A percentile compares a stretch with the other conserved stretches of the same genome.
Evolutionary conservation across 1,140 invertebrate genomes (phyloP).

Genomic region (Elymnias hypermnestra): DNA sequence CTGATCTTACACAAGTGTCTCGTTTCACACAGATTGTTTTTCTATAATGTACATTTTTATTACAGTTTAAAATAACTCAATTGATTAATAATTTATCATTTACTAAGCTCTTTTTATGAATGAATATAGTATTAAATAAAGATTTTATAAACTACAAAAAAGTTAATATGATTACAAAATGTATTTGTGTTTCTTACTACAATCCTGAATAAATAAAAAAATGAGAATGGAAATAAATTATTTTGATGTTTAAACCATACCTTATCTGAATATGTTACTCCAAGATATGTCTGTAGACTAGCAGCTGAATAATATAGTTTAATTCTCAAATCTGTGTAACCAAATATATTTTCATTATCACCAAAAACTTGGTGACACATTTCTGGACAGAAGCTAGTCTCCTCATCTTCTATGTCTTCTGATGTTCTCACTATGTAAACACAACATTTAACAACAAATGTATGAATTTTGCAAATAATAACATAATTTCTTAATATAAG

Average conservation of each 20-base stretch:
- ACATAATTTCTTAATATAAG: no score
- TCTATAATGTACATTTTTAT: no score
- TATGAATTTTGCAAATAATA: no score
- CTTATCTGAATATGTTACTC: constrained; percentile 68
- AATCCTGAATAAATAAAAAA: no score
- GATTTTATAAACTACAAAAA: no score
- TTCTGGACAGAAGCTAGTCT: constrained; percentile 85
- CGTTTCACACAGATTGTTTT: no score
- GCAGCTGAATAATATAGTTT: constrained; percentile 90
- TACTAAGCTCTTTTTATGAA: no score
- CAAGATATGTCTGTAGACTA: constrained; percentile 78
- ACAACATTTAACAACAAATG: constrained; percentile 6
- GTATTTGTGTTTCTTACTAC: background rate
- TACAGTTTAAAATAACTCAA: no score
- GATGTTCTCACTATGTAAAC: constrained; percentile 77
- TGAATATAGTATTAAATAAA: no score
- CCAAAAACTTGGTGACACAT: constrained; percentile 98
- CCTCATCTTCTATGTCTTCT: constrained; percentile 84
- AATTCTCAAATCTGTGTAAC: constrained; percentile 90
- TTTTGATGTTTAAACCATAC: constrained; percentile 36
- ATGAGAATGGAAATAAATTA: no score
- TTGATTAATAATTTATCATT: no score
- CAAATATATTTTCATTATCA: constrained; percentile 95
- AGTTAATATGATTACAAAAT: background rate
- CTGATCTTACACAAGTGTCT: no score